Evolutionary conservation across 2,113 vertebrate species (phyloP).

Genomic region (Nothocercus nigrocapillus): DNA sequence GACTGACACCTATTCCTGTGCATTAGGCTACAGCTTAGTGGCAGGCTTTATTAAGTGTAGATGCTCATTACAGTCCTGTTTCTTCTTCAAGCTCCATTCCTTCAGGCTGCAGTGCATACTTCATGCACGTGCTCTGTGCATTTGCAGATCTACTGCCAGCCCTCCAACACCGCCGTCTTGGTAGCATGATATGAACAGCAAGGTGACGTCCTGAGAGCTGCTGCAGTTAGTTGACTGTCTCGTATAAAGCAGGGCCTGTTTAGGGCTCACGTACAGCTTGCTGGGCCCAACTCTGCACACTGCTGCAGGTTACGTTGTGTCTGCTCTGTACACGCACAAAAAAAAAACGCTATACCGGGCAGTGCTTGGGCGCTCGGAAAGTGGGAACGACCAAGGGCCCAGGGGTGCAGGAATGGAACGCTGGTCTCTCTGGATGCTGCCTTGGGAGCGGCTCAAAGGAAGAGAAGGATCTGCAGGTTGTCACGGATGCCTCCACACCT

Average conservation of each 20-base stretch:
- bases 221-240: accelerated
- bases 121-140: accelerated
- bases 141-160: accelerated
- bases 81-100: background rate
- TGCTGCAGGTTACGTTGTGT: background rate
- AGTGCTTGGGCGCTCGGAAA: accelerated
- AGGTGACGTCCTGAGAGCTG: background rate
- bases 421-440: background rate
- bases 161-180: accelerated
- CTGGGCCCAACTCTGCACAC: accelerated
- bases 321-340: background rate
- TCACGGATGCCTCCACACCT: background rate
- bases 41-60: background rate
- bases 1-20: background rate
- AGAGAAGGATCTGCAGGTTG: background rate
- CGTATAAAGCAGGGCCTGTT: accelerated
- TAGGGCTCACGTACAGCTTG: accelerated
- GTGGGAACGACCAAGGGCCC: accelerated
- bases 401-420: accelerated
- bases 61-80: accelerated
- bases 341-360: accelerated
- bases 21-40: background rate
- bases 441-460: background rate
- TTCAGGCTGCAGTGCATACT: background rate
- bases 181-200: accelerated